phyloP scores from a whole-genome alignment of 2,888 invertebrate species.

The Atethmia centrago region DNA sequence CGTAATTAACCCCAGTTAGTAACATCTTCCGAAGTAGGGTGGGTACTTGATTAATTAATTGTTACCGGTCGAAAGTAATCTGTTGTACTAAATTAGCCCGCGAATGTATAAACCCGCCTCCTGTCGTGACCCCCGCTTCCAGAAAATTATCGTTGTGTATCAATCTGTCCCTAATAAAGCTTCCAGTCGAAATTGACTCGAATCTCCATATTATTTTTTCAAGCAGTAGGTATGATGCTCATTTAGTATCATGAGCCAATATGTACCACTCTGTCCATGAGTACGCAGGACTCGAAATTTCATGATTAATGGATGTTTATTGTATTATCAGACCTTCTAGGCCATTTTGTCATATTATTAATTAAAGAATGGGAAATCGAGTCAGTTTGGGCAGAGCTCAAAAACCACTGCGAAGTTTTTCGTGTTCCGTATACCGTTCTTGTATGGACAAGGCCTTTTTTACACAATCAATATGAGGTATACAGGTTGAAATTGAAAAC shows the following conservation, averaged over 20 bases:
- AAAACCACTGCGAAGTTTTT: constrained; percentile 8
- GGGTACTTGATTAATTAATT: constrained; percentile 64
- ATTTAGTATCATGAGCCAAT: neutral
- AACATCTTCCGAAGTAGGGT: constrained; percentile 54
- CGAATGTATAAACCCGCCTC: constrained; percentile 48
- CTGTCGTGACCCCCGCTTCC: constrained; percentile 54
- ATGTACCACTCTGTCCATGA: neutral
- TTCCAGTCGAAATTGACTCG: constrained; percentile 35
- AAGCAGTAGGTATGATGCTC: neutral
- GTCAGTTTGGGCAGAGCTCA: constrained; percentile 36
- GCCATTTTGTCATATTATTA: neutral
- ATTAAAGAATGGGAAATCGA: constrained; percentile 13
- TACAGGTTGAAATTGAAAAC: too few relatives aligned
- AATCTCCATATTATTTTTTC: neutral
- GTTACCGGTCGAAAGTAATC: constrained; percentile 39
- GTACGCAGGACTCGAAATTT: neutral
- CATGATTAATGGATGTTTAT: neutral
- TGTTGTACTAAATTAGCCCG: constrained; percentile 42
- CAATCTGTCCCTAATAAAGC: constrained; percentile 13
- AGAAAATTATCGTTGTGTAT: constrained; percentile 20
- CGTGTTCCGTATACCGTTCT: constrained; percentile 25
- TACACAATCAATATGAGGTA: neutral
- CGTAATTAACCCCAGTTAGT: constrained; percentile 68
- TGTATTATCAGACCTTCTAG: neutral
- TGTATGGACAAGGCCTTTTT: constrained; percentile 1